Evolutionary conservation across 2,797 vertebrate genomes (phyloP).

Genomic region (Sorex maritimensis): DNA sequence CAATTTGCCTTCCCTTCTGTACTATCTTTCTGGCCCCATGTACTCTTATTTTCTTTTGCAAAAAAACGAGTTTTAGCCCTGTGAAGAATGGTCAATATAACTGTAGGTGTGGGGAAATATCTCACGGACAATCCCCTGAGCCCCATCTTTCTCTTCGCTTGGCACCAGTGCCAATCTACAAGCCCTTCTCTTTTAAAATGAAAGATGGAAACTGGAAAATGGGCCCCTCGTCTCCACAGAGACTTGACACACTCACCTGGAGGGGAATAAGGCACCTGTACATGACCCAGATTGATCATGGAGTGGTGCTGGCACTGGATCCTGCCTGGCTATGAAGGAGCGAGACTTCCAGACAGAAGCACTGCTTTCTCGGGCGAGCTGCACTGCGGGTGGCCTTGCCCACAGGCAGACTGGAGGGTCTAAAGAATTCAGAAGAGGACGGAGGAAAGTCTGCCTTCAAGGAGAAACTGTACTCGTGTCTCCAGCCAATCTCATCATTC

Average conservation of each 20-base stretch:
- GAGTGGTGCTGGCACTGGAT: background rate
- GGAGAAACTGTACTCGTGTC: too few relatives aligned
- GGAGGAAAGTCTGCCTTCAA: conserved; percentile 32
- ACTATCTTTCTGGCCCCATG: too few relatives aligned
- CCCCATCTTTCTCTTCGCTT: conserved; percentile 36
- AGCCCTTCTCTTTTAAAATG: conserved; percentile 57
- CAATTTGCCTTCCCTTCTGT: too few relatives aligned
- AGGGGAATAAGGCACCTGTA: conserved; percentile 76
- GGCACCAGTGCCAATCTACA: conserved; percentile 36
- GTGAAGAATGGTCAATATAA: background rate
- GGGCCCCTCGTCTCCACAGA: conserved; percentile 36
- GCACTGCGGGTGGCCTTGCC: background rate
- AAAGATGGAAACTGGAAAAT: conserved; percentile 46
- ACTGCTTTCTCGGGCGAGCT: background rate
- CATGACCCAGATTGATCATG: background rate
- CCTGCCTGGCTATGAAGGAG: background rate
- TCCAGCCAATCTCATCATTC: conserved; percentile 19
- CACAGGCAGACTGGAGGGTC: background rate
- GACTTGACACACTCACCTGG: conserved; percentile 36
- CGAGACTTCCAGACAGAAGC: background rate
- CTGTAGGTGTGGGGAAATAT: background rate
- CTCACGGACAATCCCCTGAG: conserved; percentile 20
- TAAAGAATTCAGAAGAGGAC: conserved; percentile 45
- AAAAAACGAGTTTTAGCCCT: background rate
- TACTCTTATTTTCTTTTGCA: background rate